These are phyloP conservation scores for Myxocyprinus asiaticus DNA, from an alignment of 2,113 vertebrate species.

Conservation along the genomic window DNA sequence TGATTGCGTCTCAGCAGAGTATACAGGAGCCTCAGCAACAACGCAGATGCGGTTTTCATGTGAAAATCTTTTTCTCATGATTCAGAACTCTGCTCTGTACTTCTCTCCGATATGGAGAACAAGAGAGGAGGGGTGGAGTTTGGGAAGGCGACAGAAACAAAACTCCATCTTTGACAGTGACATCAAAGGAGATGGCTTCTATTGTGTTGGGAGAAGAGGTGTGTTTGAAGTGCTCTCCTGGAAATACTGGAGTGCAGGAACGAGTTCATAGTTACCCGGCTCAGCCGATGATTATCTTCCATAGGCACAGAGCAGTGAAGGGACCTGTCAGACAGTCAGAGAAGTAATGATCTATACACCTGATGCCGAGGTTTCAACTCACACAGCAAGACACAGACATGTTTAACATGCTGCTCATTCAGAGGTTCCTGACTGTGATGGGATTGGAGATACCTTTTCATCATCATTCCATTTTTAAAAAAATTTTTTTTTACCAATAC, in stretches of 20 bases:
- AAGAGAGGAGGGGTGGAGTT: constrained; percentile 68
- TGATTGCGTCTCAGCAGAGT: constrained; percentile 61
- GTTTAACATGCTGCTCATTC: constrained; percentile 45
- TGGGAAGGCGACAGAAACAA: constrained; percentile 70
- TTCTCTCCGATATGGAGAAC: constrained; percentile 36
- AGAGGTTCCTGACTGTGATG: constrained; percentile 26
- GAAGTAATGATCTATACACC: constrained; percentile 77
- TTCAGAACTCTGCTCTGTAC: constrained; percentile 45
- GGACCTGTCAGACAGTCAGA: constrained; percentile 73
- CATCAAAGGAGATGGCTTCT: constrained; percentile 77
- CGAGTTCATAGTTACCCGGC: constrained; percentile 74
- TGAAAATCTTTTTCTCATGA: constrained; percentile 68
- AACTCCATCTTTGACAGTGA: constrained; percentile 76
- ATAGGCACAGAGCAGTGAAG: constrained; percentile 66
- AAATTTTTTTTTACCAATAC: constrained; percentile 18
- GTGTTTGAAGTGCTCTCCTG: constrained; percentile 74
- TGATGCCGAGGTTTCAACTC: constrained; percentile 59
- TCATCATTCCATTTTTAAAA: not conserved
- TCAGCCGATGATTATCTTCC: constrained; percentile 75
- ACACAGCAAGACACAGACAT: constrained; percentile 63
- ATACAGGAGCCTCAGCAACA: constrained; percentile 60
- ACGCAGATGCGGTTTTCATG: constrained; percentile 75
- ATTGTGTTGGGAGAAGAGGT: constrained; percentile 75
- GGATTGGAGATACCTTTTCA: constrained; percentile 34
- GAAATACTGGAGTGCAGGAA: constrained; percentile 73